Percentiles rank a stretch among this genome's conserved stretches.
phyloP scores from a whole-genome alignment of 1,140 invertebrate genomes.

The Formica selysi region DNA sequence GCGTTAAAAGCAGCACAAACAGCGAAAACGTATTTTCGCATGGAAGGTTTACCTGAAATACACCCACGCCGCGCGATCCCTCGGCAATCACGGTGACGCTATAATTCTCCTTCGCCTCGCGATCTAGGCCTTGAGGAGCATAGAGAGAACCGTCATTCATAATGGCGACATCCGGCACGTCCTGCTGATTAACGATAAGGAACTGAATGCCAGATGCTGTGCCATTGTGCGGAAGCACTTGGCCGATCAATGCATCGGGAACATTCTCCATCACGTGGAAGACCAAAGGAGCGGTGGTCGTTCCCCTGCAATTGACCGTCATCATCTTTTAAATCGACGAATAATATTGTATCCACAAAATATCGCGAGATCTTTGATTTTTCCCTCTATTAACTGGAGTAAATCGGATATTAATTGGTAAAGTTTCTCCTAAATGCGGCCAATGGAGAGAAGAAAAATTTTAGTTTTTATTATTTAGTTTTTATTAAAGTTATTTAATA shows the following conservation, averaged over 20 bases:
- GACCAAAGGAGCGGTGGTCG: conserved; percentile 89
- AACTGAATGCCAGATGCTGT: conserved; percentile 87
- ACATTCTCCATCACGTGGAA: conserved; percentile 93
- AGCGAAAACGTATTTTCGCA: neutral
- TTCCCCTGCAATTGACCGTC: conserved; percentile 86
- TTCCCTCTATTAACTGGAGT: neutral
- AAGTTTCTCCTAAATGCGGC: neutral
- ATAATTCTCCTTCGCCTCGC: conserved; percentile 91
- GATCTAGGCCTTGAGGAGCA: conserved; percentile 91
- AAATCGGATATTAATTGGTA: neutral
- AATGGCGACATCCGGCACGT: conserved; percentile 92
- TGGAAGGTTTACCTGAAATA: conserved; percentile 88
- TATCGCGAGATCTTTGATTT: conserved; percentile 1
- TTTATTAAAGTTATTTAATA: too few species aligned
- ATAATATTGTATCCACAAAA: neutral
- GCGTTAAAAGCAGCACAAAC: neutral
- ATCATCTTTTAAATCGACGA: conserved; percentile 60
- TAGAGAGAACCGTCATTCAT: conserved; percentile 93
- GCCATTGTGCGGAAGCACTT: conserved; percentile 89
- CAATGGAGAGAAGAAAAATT: neutral
- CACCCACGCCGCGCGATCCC: conserved; percentile 90
- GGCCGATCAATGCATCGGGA: conserved; percentile 91
- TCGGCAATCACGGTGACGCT: conserved; percentile 93
- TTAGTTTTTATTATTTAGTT: too few species aligned
- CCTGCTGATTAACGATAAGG: conserved; percentile 92